Base-by-base conservation (phyloP, 2,888 invertebrate species). In the Amblyjoppa proteus region DNA sequence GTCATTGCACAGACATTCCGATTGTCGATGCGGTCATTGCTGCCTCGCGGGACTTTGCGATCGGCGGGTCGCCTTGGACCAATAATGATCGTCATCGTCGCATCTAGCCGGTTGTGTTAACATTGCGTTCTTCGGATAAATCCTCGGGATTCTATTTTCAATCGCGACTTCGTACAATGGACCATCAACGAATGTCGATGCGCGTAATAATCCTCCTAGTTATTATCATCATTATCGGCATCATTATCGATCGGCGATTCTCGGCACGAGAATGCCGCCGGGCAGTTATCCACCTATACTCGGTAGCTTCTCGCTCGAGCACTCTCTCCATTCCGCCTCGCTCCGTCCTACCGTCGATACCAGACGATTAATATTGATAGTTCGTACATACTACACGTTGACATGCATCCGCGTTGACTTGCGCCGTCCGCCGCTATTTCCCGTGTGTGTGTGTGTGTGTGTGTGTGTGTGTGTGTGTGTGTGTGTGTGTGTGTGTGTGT, bases 1-100 rank as follows among this genome's bases (percentile, higher is more conserved):
- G 90, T 91, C 92, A 91, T 88, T 88, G 87, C 88, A 89, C 89
- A 91, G 90, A 91, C 89, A 89, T 87, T 88, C 86, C 88, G 86
- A 88, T 88, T 88, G 89, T 88, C 64, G 53, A 11, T 73, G 64
- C 45, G 38, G 75, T 84, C 80, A 75, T 64, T 71, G 80, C 76
- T 73, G 86, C 84, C 86, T 76, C 73, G 28, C 20, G 31, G 66
- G 31, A 74, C 68, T 49, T 71, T 51, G 49, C 31, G 7, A 64
- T 79, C 71, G 38, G 69, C 78, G 64, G 69, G 9, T 69, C 56
- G 58, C 84, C 58, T 76, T 76, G 84, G 73, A 77, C 73, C 81
- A 74, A 73, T 84, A 79, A 85, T 82, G 51, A 71, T 75, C 75
- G 61, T 83, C 73, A 73, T 56, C 53, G 61, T 41, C 76, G 74